phyloP scores from a whole-genome alignment of 2,113 vertebrate genomes.

The Alexandromys fortis region DNA sequence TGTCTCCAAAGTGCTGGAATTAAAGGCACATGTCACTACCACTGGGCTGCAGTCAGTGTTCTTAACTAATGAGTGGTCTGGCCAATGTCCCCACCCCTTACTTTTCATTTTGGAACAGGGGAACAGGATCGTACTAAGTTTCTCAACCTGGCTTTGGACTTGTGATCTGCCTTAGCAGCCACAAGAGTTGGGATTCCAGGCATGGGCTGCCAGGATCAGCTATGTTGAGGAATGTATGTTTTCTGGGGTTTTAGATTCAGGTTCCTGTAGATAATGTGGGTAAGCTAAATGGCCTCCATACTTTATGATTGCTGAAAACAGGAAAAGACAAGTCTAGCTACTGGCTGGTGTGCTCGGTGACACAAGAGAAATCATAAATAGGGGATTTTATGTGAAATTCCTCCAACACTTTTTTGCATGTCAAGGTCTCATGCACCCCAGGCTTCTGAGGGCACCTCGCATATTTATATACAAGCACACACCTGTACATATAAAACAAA shows the following conservation, averaged over 20 bases:
- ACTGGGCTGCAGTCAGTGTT: too few species aligned
- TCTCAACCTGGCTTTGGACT: neutral
- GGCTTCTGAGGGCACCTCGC: neutral
- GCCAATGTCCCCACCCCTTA: neutral
- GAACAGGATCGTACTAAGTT: neutral
- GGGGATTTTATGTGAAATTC: neutral
- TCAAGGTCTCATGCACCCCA: neutral
- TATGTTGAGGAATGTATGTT: neutral
- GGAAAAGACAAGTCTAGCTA: neutral
- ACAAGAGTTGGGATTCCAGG: neutral
- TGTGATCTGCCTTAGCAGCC: too few species aligned
- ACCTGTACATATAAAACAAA: neutral
- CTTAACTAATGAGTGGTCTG: neutral
- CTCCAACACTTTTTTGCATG: neutral
- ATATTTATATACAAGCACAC: neutral
- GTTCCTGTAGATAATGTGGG: neutral
- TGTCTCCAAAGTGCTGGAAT: too few species aligned
- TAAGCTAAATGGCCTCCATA: neutral
- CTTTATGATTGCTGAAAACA: neutral
- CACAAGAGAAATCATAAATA: slow-evolving; percentile 21
- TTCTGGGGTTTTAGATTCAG: neutral
- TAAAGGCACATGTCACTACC: too few species aligned
- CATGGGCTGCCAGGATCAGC: neutral
- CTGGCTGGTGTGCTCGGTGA: neutral
- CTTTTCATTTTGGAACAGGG: neutral